These are phyloP conservation scores for Galago senegalensis DNA, from an alignment of 2,797 vertebrate genomes.

Conservation along the genomic window DNA sequence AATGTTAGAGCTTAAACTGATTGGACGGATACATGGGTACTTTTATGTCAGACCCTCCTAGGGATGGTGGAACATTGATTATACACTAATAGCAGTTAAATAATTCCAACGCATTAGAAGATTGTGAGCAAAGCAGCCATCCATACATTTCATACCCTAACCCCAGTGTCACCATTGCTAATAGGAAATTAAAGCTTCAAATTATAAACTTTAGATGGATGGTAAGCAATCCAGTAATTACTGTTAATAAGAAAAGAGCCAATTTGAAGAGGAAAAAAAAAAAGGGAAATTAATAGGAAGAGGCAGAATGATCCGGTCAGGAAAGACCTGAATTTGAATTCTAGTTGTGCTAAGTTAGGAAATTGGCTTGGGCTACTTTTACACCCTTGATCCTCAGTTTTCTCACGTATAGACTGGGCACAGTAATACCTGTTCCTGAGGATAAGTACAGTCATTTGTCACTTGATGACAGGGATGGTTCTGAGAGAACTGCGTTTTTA, in stretches of 20 bases:
- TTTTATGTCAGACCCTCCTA: constrained; percentile 41
- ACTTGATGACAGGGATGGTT: background rate
- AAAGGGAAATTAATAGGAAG: constrained; percentile 23
- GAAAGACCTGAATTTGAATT: constrained; percentile 19
- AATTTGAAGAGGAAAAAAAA: background rate
- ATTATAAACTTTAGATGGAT: constrained; percentile 19
- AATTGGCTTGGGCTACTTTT: background rate
- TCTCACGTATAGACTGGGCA: background rate
- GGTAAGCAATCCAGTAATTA: constrained; percentile 53
- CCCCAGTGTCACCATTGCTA: background rate
- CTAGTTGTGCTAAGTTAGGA: background rate
- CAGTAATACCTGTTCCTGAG: constrained; percentile 9
- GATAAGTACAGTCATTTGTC: background rate
- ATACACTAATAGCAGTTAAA: constrained; percentile 44
- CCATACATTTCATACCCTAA: background rate
- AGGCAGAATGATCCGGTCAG: background rate
- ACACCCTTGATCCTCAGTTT: background rate
- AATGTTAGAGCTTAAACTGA: constrained; percentile 8
- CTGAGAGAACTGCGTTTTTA: background rate
- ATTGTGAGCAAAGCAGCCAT: constrained; percentile 33
- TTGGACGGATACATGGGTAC: constrained; percentile 26
- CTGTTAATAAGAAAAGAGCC: background rate
- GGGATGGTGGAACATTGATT: constrained; percentile 1
- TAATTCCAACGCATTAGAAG: constrained; percentile 40
- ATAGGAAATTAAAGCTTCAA: constrained; percentile 60